Percentiles rank a stretch among this genome's conserved stretches.
Conservation (phyloP, 2,797 vertebrate genomes). For the Meriones psammophilus region DNA sequence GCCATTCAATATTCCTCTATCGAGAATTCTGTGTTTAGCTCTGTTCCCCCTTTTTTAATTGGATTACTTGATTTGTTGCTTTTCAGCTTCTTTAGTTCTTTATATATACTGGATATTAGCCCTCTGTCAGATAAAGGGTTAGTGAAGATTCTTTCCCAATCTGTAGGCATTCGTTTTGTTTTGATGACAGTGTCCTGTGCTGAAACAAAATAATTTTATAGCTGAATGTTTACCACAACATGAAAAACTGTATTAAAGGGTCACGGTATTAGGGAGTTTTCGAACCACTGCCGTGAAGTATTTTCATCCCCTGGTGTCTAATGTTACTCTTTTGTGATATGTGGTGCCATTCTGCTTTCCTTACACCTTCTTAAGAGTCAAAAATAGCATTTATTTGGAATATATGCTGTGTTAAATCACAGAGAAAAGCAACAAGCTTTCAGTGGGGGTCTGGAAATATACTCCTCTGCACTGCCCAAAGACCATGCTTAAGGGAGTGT, state of each 20-base stretch:
- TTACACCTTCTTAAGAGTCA: conserved; percentile 43
- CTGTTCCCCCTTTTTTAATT: no score
- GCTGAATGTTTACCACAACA: background rate
- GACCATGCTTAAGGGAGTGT: background rate
- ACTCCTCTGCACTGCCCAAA: background rate
- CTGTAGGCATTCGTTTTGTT: no score
- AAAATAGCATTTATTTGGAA: conserved; percentile 51
- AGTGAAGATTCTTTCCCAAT: no score
- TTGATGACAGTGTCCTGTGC: no score
- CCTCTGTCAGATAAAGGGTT: no score
- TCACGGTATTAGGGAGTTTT: background rate
- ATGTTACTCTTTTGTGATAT: conserved; percentile 50
- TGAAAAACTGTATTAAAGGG: background rate
- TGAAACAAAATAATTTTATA: background rate
- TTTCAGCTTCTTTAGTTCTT: no score
- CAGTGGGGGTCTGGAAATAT: background rate
- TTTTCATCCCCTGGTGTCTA: background rate
- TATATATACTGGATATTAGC: no score
- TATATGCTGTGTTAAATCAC: conserved; percentile 14
- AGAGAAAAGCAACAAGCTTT: background rate
- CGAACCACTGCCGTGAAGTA: background rate
- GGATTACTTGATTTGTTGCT: no score
- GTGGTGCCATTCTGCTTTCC: conserved; percentile 20
- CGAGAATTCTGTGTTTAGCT: no score
- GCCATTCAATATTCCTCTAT: no score